A percentile compares a stretch with the other conserved stretches of the same genome.
Evolutionary conservation across 2,888 invertebrate species (phyloP).

Genomic region (Blastobasis lacticolella): DNA sequence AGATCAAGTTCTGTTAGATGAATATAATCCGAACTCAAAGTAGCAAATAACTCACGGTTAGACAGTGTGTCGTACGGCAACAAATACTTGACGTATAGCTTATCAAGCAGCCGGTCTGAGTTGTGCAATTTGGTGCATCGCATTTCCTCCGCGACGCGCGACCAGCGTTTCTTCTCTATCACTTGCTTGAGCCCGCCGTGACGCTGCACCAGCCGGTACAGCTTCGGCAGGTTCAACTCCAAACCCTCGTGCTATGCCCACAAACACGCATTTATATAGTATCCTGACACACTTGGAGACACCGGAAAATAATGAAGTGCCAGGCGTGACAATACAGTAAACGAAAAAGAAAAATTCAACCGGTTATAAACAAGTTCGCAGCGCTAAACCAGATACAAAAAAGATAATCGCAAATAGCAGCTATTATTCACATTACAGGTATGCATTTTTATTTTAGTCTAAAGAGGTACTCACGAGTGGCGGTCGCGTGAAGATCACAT

Average conservation of each 20-base stretch:
- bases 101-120: conserved; percentile 88
- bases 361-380: too few species aligned
- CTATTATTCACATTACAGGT: too few species aligned
- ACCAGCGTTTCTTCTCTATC: conserved; percentile 91
- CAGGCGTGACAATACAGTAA: too few species aligned
- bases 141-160: conserved; percentile 90
- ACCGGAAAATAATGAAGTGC: too few species aligned
- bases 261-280: too few species aligned
- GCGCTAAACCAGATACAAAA: too few species aligned
- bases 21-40: not conserved
- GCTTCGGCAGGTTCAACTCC: conserved; percentile 89
- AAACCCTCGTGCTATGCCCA: conserved; percentile 84
- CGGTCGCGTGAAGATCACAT: conserved; percentile 81
- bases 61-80: conserved; percentile 91
- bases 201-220: conserved; percentile 89
- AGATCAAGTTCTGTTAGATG: too few species aligned
- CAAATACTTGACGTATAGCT: conserved; percentile 92
- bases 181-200: conserved; percentile 90
- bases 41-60: conserved; percentile 61
- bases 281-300: too few species aligned
- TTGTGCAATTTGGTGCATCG: conserved; percentile 86
- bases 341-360: too few species aligned
- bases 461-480: conserved; percentile 78
- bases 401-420: too few species aligned
- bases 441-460: not conserved